Evolutionary conservation across 2,797 vertebrate genomes (phyloP).

Genomic region (Erpetoichthys calabaricus): DNA sequence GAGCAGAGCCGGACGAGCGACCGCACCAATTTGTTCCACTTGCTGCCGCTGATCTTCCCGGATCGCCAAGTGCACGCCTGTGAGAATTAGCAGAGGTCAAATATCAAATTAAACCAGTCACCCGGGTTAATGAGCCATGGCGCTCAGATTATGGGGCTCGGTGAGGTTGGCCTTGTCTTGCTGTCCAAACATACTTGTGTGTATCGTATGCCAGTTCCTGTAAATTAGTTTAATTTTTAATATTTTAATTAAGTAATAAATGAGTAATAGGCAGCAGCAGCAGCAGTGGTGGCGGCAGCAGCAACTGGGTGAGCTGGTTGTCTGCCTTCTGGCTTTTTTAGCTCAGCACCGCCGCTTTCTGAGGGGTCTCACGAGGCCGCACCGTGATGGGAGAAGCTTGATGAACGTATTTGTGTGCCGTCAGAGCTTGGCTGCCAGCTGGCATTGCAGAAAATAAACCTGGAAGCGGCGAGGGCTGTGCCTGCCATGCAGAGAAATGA

Average conservation of each 20-base stretch:
- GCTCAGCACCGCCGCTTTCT: too few relatives aligned
- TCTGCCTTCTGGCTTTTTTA: too few relatives aligned
- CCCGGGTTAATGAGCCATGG: slow-evolving; percentile 19
- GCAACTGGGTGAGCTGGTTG: too few relatives aligned
- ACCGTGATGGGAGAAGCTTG: too few relatives aligned
- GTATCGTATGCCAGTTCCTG: slow-evolving; percentile 23
- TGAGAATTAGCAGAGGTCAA: slow-evolving; percentile 22
- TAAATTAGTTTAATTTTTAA: slow-evolving; percentile 14
- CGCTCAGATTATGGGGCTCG: slow-evolving; percentile 20
- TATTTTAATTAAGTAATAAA: slow-evolving; percentile 13
- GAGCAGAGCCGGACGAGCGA: slow-evolving; percentile 22
- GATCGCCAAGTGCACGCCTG: slow-evolving; percentile 21
- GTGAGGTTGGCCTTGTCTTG: slow-evolving; percentile 19
- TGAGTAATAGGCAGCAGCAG: slow-evolving; percentile 7
- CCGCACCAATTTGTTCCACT: slow-evolving; percentile 24
- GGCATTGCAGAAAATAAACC: too few relatives aligned
- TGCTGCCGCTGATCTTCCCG: slow-evolving; percentile 16
- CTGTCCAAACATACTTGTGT: slow-evolving; percentile 19
- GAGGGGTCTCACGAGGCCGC: too few relatives aligned
- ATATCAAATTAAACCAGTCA: slow-evolving; percentile 24
- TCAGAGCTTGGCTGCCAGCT: too few relatives aligned
- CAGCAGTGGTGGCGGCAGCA: too few relatives aligned
- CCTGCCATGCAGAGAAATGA: too few relatives aligned
- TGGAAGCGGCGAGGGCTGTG: too few relatives aligned
- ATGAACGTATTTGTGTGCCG: too few relatives aligned